Evolutionary conservation across 2,113 vertebrate genomes (phyloP).

Genomic region (Brachyhypopomus occidentalis): DNA sequence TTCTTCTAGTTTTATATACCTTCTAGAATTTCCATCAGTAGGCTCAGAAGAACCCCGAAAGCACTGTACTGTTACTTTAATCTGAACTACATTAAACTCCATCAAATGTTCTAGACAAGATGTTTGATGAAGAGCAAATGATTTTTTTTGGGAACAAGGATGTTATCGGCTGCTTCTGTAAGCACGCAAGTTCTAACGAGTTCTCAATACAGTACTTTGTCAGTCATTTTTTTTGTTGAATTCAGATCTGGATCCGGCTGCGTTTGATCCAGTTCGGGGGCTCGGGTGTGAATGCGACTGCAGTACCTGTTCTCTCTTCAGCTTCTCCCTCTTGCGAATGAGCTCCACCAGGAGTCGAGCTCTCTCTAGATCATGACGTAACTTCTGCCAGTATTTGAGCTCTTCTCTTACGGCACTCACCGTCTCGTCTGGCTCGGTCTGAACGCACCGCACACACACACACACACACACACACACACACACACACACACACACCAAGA

Average conservation of each 20-base stretch:
- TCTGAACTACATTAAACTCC: background rate
- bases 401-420: conserved; percentile 90
- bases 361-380: conserved; percentile 94
- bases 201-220: background rate
- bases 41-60: background rate
- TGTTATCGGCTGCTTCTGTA: background rate
- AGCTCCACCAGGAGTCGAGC: conserved; percentile 93
- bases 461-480: background rate
- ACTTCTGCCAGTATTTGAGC: conserved; percentile 97
- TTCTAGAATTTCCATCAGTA: background rate
- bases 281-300: no score
- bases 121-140: background rate
- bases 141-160: background rate
- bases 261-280: background rate
- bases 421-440: conserved; percentile 94
- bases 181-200: background rate
- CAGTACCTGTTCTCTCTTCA: conserved; percentile 93
- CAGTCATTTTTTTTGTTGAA: background rate
- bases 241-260: background rate
- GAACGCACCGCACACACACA: conserved; percentile 26
- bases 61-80: background rate
- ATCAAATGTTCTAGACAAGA: background rate
- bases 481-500: background rate
- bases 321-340: conserved; percentile 96
- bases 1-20: no score